Percentiles rank a stretch among this genome's conserved stretches.
These are phyloP conservation scores for Felis chaus DNA, from an alignment of 2,113 vertebrate species.

Conservation along the genomic window DNA sequence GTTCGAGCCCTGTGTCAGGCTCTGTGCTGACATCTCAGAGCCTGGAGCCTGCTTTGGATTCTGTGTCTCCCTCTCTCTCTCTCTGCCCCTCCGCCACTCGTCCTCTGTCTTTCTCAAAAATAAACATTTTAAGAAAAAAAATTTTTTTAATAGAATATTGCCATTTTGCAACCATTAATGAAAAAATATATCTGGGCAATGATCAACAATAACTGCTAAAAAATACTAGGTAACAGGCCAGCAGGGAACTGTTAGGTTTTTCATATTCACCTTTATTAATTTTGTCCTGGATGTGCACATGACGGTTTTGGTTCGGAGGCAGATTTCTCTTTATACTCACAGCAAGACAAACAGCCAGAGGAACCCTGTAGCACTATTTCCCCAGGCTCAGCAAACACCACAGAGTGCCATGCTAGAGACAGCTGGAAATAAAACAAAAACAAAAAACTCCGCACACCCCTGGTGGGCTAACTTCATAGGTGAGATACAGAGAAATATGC, in stretches of 20 bases:
- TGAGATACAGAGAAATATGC: not conserved
- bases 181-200: not conserved
- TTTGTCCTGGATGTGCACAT: not conserved
- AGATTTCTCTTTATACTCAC: not conserved
- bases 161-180: not conserved
- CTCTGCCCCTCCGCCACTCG: too few species aligned
- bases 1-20: too few species aligned
- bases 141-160: not conserved
- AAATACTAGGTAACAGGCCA: not conserved
- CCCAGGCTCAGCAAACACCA: rapidly evolving
- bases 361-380: not conserved
- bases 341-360: not conserved
- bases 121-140: too few species aligned
- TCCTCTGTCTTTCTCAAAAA: too few species aligned
- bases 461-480: not conserved
- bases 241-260: not conserved
- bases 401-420: not conserved
- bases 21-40: too few species aligned
- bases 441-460: too few species aligned
- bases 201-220: not conserved
- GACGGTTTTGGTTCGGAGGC: not conserved
- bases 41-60: too few species aligned
- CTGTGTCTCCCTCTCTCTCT: too few species aligned
- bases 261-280: not conserved
- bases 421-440: not conserved